Percentiles rank a stretch among this genome's conserved stretches.
Evolutionary conservation across 1,140 invertebrate species (phyloP).

Genomic region (Drosophila athabasca): DNA sequence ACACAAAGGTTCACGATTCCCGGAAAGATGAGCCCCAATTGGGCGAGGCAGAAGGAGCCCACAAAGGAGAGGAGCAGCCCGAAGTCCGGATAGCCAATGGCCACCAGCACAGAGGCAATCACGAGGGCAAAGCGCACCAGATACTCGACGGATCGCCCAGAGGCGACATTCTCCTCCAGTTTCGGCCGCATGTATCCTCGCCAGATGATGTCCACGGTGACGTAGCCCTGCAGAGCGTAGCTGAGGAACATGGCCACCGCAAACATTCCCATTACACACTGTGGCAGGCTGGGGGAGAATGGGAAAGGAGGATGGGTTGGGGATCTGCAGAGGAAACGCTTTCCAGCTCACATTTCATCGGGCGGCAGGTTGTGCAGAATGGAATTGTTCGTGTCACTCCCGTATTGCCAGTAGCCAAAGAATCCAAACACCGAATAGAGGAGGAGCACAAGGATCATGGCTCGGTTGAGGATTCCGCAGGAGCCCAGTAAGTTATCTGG

Average conservation of each 20-base stretch:
- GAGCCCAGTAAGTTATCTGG: slow-evolving; percentile 47
- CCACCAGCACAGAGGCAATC: slow-evolving; percentile 53
- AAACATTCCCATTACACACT: slow-evolving; percentile 30
- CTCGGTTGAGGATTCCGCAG: slow-evolving; percentile 54
- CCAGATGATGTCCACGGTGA: slow-evolving; percentile 58
- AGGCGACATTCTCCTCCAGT: slow-evolving; percentile 7
- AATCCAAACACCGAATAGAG: slow-evolving; percentile 53
- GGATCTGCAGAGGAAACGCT: too few species aligned
- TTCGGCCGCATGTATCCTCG: slow-evolving; percentile 26
- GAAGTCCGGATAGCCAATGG: slow-evolving; percentile 57
- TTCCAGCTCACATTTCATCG: slow-evolving; percentile 34
- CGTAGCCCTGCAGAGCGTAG: slow-evolving; percentile 53
- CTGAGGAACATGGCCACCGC: slow-evolving; percentile 48
- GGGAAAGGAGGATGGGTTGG: too few species aligned
- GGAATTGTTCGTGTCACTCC: slow-evolving; percentile 28
- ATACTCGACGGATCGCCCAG: slow-evolving; percentile 16
- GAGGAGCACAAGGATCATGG: slow-evolving; percentile 35
- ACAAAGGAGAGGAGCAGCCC: slow-evolving; percentile 49
- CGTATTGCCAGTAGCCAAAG: slow-evolving; percentile 57
- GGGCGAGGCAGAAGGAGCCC: slow-evolving; percentile 61
- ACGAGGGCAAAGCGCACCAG: slow-evolving; percentile 54
- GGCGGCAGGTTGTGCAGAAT: slow-evolving; percentile 53
- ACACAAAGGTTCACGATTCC: slow-evolving; percentile 53
- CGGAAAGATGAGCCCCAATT: slow-evolving; percentile 57
- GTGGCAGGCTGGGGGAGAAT: slow-evolving; percentile 17